Conservation (phyloP, 2,888 invertebrate genomes). For the Drosophila paranaensis region DNA sequence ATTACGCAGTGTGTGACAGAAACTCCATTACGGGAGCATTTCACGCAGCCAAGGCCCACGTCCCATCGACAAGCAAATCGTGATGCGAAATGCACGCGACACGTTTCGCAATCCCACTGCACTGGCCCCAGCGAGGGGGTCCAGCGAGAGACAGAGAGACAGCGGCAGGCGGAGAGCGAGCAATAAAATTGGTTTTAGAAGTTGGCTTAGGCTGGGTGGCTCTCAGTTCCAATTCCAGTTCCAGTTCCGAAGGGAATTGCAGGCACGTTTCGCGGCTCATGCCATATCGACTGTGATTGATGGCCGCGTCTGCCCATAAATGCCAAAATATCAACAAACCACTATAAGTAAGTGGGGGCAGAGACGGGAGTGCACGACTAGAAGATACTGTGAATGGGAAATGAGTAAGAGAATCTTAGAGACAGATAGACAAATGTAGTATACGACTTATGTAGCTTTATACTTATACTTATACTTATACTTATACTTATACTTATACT, state of each 20-base stretch:
- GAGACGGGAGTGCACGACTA: background rate
- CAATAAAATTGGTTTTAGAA: constrained; percentile 31
- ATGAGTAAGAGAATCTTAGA: background rate
- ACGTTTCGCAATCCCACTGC: constrained; percentile 65
- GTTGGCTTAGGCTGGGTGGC: constrained; percentile 19
- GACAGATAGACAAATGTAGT: too few relatives aligned
- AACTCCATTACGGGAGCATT: constrained; percentile 68
- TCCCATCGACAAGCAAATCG: constrained; percentile 74
- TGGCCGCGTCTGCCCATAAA: constrained; percentile 56
- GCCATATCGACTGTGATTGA: constrained; percentile 60
- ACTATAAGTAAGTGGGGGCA: background rate
- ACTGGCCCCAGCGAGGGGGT: background rate
- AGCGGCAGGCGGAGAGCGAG: background rate
- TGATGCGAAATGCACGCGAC: constrained; percentile 71
- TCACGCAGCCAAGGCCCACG: constrained; percentile 60
- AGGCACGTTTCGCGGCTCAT: constrained; percentile 67
- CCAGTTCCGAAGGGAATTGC: constrained; percentile 29
- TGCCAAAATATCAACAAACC: constrained; percentile 60
- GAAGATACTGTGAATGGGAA: background rate
- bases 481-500: too few relatives aligned
- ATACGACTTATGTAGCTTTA: too few relatives aligned
- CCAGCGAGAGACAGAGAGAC: background rate
- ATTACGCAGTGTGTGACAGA: constrained; percentile 39
- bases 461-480: too few relatives aligned
- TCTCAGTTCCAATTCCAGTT: background rate